Base-by-base conservation (phyloP, 2,888 invertebrate genomes). In the Clanis bilineata region DNA sequence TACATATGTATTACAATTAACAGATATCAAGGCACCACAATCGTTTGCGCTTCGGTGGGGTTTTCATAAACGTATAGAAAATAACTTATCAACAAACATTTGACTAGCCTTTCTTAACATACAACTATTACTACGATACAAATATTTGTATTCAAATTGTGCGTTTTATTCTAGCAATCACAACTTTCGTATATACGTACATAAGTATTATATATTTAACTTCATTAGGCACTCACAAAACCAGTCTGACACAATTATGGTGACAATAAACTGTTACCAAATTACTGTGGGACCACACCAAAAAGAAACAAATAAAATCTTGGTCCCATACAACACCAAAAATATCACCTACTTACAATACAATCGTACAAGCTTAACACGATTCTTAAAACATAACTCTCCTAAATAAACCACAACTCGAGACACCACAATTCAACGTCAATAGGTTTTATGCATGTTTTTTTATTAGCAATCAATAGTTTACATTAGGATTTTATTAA, bases 1-100 rank as follows among this genome's bases (percentile, higher is more conserved):
- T 63, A 70, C 60, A 68, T 71, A 72, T 79, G 79, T 79, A 77
- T 77, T 80, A 51, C 23, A 56, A 55, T 66, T 63, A 64, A 65
- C 71, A 67, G 66, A 67, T 71, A 41, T 66, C 32, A 82, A 82
- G 80, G 80, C 84, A 84, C 82, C 72, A 74, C 69, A 74, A 68
- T 63, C 65, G 54, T 54, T 56, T 60, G 59, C 55, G 44, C 62
- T 60, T 61, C 65, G 64, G 62, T 67, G 66, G 64, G 64, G 62
- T 10, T 9, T 51, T 32, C 32, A 10, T 51, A 47, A 47, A 47
- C 28, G 47, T 47, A 25, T 28, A 28, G 47, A 58, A 63, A 22
- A 56, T 56, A 59, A 21, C 25, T 25, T 39, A 39, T 66, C 69
- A 69, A 60, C 60, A 74, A 63, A 64, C 79, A 76, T 66, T 62